These are phyloP conservation scores for Lutjanus campechanus DNA, from an alignment of 2,797 vertebrate species.

Conservation along the genomic window DNA sequence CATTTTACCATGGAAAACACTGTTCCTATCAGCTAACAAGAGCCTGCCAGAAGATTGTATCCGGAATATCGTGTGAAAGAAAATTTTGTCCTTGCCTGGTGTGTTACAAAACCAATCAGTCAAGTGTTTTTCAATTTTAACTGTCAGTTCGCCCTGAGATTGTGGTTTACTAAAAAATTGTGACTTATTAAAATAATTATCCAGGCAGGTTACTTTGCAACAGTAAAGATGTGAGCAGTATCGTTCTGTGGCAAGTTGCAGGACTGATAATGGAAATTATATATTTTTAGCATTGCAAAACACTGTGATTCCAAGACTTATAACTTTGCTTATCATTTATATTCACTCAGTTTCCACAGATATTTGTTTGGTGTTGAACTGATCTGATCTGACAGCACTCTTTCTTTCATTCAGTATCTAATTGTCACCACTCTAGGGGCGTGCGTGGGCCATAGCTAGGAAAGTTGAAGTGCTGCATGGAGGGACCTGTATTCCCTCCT, in stretches of 20 bases:
- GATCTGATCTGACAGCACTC: background rate
- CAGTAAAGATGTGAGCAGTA: constrained; percentile 10
- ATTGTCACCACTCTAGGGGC: background rate
- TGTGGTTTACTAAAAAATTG: constrained; percentile 22
- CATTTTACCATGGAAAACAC: background rate
- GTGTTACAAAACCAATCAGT: background rate
- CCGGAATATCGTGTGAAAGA: background rate
- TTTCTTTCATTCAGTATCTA: background rate
- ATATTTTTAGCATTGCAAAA: background rate
- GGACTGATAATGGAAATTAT: constrained; percentile 9
- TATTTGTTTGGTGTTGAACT: background rate
- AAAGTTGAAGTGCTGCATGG: no score
- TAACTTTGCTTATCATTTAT: constrained; percentile 13
- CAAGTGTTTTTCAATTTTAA: constrained; percentile 15
- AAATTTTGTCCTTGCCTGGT: background rate
- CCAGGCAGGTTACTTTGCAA: constrained; percentile 8
- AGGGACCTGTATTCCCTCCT: no score
- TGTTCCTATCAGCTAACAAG: background rate
- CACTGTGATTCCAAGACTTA: background rate
- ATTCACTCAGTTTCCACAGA: background rate
- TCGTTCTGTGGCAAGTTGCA: background rate
- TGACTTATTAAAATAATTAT: constrained; percentile 17
- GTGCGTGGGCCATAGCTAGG: no score
- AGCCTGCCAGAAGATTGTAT: constrained; percentile 1
- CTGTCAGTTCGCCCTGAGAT: constrained; percentile 7